Percentiles rank a stretch among this genome's conserved stretches.
phyloP scores from a whole-genome alignment of 2,888 invertebrate genomes.

The Neria commutata region DNA sequence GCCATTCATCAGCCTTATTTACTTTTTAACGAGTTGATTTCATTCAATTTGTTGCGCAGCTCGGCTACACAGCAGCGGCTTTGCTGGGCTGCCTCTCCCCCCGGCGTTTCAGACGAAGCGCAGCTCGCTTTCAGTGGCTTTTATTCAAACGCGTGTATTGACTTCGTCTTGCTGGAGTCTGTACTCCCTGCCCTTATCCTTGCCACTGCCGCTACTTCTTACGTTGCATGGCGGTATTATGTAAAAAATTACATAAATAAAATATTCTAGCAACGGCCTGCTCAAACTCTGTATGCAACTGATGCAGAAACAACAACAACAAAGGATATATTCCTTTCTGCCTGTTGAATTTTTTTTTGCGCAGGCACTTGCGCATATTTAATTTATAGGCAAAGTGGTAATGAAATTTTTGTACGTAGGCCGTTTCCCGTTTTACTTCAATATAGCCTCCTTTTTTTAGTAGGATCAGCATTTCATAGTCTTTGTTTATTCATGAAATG shows the following conservation, averaged over 20 bases:
- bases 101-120: conserved; percentile 4
- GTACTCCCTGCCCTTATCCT: conserved; percentile 3
- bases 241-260: conserved; percentile 22
- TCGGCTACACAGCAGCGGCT: conserved; percentile 48
- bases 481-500: conserved; percentile 16
- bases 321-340: not conserved
- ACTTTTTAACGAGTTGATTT: conserved; percentile 61
- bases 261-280: conserved; percentile 3
- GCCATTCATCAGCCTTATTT: conserved; percentile 60
- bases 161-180: conserved; percentile 22
- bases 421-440: not conserved
- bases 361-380: conserved; percentile 18
- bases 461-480: not conserved
- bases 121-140: conserved; percentile 10
- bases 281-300: conserved; percentile 13
- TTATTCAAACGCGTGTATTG: conserved; percentile 38
- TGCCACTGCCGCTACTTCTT: too few species aligned
- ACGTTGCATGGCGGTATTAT: conserved; percentile 20
- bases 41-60: conserved; percentile 60
- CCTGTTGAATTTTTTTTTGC: conserved; percentile 5
- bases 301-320: not conserved
- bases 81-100: too few species aligned
- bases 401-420: conserved; percentile 15
- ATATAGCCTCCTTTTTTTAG: not conserved
- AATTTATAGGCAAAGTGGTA: conserved; percentile 24